Base-by-base conservation (phyloP, 2,797 vertebrate species). In the Siniperca undulata region DNA sequence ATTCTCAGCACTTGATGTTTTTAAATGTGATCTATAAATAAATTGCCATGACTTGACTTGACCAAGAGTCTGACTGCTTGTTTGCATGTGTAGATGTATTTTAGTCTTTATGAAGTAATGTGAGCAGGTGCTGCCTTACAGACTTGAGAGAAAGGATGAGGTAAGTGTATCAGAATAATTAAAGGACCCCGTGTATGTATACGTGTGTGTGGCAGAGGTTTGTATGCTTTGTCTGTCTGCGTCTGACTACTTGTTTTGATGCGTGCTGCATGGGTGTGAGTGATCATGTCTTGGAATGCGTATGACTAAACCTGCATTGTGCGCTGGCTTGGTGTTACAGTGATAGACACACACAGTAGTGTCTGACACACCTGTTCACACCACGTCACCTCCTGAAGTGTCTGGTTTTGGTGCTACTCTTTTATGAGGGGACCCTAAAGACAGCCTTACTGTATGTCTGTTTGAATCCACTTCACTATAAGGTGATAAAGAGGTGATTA, bases 281-380 rank as follows among this genome's bases (percentile, higher is more conserved):
- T 46, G 79, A 69, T 78, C 59, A 19, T 74, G 88, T 92, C 89
- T 86, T 83, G 91, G 90, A 91, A 92, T 92, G 81, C 0, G 6
- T 61, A 74, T 93, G 93, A 94, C 89, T 93, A 88, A 93, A 86
- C 34, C 78, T 77, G 59, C 24, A 38, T 44, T 52, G 50, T 71
- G 61, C 36, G 2, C 19, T 20, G 3, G 3, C 46, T 84, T 0
- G 5, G 20, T 68, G 42, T 58, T 58, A 22, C 62, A 9, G 78
- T 64, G 65, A 55, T 46, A 78, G 42, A 89, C 84, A 70, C 50
- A 79, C 34, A 85, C 70, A 68, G 38, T 12, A 38, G 24, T 3
- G n/a, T 72, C 34, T 84, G 76, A 82, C 81, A 86, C 92, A 93
- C 88, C 86, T 92, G 91, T 81, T 85, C 42, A 27, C 74, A 70